A percentile compares a stretch with the other conserved stretches of the same genome.
Conservation (phyloP, 2,113 vertebrate species). For the Pachycephala philippinensis region DNA sequence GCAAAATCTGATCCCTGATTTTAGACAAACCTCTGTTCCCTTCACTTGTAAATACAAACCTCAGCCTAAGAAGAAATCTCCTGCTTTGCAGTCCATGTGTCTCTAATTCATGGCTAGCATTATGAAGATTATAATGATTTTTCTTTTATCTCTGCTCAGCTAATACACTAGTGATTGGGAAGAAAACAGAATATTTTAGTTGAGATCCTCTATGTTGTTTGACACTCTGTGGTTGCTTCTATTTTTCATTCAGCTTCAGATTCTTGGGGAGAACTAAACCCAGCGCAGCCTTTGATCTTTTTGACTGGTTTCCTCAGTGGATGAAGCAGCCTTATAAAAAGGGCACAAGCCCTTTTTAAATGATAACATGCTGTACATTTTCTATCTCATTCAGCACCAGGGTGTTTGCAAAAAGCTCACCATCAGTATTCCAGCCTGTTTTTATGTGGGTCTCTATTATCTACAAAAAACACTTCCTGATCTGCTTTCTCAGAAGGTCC, state of each 20-base stretch:
- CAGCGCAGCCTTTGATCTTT: slow-evolving; percentile 24
- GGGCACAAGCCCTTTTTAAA: neutral
- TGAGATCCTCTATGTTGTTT: slow-evolving; percentile 20
- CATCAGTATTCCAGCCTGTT: neutral
- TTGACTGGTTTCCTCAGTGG: slow-evolving; percentile 18
- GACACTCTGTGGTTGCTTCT: slow-evolving; percentile 4
- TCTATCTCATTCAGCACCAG: slow-evolving; percentile 26
- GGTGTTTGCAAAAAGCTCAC: slow-evolving; percentile 29
- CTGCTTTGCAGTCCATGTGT: neutral
- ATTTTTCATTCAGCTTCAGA: slow-evolving; percentile 33
- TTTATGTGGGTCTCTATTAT: slow-evolving; percentile 28
- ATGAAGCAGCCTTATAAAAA: slow-evolving; percentile 14
- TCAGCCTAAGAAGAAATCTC: neutral
- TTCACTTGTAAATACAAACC: slow-evolving; percentile 10
- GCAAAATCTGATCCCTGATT: slow-evolving; percentile 26
- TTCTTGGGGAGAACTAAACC: slow-evolving; percentile 36
- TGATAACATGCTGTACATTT: slow-evolving; percentile 28
- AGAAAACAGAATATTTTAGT: slow-evolving; percentile 36
- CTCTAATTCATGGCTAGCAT: slow-evolving; percentile 25
- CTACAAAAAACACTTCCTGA: slow-evolving; percentile 26
- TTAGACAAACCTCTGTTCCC: neutral
- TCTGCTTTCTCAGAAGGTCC: slow-evolving; percentile 40
- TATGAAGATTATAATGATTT: slow-evolving; percentile 38
- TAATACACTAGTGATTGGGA: neutral
- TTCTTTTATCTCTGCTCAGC: slow-evolving; percentile 10